phyloP scores from a whole-genome alignment of 2,797 vertebrate species.

The Mormyrops attenuatus region DNA sequence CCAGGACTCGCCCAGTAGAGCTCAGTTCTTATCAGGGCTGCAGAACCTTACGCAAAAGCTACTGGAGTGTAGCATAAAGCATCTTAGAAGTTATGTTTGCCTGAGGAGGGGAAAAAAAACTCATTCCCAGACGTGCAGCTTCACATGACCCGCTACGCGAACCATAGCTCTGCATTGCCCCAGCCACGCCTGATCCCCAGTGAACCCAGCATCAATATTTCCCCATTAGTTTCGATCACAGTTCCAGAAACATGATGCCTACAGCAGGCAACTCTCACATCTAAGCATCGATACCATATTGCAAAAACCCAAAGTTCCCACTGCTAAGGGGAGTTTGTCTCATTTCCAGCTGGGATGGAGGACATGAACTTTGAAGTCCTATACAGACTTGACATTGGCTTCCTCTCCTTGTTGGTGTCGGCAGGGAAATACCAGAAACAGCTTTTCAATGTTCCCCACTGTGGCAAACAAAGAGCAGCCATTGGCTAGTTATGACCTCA shows the following conservation, averaged over 20 bases:
- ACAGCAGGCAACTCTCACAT: neutral
- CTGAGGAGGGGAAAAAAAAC: neutral
- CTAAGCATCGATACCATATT: neutral
- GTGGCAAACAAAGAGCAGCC: neutral
- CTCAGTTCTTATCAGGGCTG: neutral
- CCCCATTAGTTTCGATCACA: neutral
- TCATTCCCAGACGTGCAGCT: neutral
- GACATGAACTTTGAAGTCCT: neutral
- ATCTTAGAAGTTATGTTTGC: neutral
- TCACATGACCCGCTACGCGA: neutral
- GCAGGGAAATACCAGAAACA: constrained; percentile 6
- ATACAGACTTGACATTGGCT: neutral
- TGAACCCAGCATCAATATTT: neutral
- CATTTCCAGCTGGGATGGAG: neutral
- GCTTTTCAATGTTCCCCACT: neutral
- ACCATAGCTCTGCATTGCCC: neutral
- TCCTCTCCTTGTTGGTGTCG: neutral
- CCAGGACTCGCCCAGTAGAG: neutral
- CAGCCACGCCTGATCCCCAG: neutral
- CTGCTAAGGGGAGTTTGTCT: neutral
- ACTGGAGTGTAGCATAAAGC: neutral
- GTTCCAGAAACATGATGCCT: constrained; percentile 2
- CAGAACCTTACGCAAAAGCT: neutral
- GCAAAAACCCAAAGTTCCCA: neutral
- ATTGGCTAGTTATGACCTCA: constrained; percentile 1